Percentiles rank a stretch among this genome's conserved stretches.
phyloP scores from a whole-genome alignment of 1,140 invertebrate genomes.

The Drosophila saltans region DNA sequence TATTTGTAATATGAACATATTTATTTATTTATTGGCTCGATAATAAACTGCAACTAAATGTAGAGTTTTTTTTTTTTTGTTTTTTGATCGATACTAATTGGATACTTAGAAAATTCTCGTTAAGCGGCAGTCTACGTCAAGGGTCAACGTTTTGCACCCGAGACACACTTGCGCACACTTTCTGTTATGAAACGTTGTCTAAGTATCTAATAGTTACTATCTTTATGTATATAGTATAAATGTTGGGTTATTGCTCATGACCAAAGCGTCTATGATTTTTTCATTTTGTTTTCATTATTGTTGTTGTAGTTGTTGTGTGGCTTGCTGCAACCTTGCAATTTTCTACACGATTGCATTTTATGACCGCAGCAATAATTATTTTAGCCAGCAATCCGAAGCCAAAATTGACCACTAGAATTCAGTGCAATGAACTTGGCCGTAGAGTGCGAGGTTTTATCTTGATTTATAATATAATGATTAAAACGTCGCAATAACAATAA shows the following conservation, averaged over 20 bases:
- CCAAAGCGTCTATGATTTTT: slow-evolving; percentile 18
- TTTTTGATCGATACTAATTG: slow-evolving; percentile 24
- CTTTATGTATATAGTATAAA: background rate
- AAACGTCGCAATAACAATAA: background rate
- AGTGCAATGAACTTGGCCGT: slow-evolving; percentile 33
- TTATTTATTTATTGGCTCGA: slow-evolving; percentile 1
- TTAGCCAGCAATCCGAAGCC: slow-evolving; percentile 51
- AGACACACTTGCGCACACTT: background rate
- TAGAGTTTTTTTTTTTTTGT: background rate
- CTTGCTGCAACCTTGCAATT: slow-evolving; percentile 68
- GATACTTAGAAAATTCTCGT: slow-evolving; percentile 12
- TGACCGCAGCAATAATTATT: slow-evolving; percentile 68
- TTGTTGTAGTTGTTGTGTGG: slow-evolving; percentile 18
- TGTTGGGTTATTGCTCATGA: background rate
- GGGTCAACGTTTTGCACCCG: slow-evolving; percentile 33
- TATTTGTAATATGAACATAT: background rate
- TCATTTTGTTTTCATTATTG: slow-evolving; percentile 24
- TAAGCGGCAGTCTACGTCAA: slow-evolving; percentile 31
- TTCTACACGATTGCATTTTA: slow-evolving; percentile 70
- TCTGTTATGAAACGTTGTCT: slow-evolving; percentile 11
- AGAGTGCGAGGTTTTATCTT: slow-evolving; percentile 18
- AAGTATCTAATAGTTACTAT: slow-evolving; percentile 5
- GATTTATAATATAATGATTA: background rate
- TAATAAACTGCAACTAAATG: background rate
- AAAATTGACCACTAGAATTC: slow-evolving; percentile 43